Evolutionary conservation across 2,113 vertebrate genomes (phyloP).

Genomic region (Hyperoodon ampullatus): DNA sequence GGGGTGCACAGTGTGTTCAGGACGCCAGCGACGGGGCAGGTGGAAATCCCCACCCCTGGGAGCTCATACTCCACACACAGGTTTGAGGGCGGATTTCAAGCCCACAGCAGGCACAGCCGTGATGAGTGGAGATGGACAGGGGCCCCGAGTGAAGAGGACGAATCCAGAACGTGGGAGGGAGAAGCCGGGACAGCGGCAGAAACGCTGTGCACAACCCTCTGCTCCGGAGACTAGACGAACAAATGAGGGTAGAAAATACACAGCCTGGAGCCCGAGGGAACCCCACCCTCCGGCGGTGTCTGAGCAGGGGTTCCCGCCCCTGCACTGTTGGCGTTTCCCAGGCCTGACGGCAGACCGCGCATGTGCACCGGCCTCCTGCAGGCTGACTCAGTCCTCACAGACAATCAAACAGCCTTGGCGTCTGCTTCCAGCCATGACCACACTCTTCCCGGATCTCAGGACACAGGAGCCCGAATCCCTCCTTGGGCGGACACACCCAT

Average conservation of each 20-base stretch:
- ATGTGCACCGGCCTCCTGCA: neutral
- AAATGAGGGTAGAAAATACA: neutral
- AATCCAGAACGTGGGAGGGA: neutral
- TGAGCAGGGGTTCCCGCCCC: neutral
- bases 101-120: rapidly evolving
- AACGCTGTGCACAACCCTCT: neutral
- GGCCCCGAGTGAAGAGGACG: neutral
- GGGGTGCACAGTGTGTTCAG: neutral
- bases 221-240: neutral
- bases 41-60: neutral
- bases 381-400: neutral
- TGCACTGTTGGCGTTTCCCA: neutral
- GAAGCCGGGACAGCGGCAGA: neutral
- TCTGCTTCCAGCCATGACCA: neutral
- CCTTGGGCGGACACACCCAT: no score
- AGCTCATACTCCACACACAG: neutral
- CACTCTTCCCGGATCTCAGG: neutral
- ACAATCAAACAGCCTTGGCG: neutral
- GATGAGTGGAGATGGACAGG: neutral
- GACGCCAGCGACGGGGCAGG: neutral
- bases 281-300: neutral
- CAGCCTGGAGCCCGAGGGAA: neutral
- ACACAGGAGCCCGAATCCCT: neutral
- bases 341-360: neutral
- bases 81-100: neutral